Conservation (phyloP, 2,888 invertebrate species). For the Caenorhabditis parvicauda region DNA sequence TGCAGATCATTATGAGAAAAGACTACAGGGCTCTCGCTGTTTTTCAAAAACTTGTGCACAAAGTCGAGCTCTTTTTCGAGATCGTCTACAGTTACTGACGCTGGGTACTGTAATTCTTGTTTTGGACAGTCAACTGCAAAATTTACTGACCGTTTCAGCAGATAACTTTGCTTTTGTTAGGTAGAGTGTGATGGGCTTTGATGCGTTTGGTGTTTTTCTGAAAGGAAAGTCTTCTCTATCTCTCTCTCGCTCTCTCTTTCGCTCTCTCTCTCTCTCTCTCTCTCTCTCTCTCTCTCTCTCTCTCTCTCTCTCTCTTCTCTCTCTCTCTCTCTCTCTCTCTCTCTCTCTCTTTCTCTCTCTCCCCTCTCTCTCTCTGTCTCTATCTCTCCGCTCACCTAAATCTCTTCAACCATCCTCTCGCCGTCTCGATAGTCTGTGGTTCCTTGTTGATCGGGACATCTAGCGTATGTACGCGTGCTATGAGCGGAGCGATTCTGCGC, state of each 20-base stretch:
- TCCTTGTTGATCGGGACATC: constrained; percentile 87
- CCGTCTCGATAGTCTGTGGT: constrained; percentile 88
- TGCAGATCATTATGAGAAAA: constrained; percentile 64
- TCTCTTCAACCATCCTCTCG: constrained; percentile 68
- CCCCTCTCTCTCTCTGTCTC: background rate
- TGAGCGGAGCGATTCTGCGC: constrained; percentile 77
- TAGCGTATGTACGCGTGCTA: constrained; percentile 87
- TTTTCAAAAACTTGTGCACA: constrained; percentile 37
- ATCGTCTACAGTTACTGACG: constrained; percentile 30
- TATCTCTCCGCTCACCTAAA: constrained; percentile 12
- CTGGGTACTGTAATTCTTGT: constrained; percentile 34
- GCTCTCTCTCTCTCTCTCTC: no score
- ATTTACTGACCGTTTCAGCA: constrained; percentile 14
- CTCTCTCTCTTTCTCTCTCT: no score
- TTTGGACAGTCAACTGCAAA: background rate
- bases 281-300: no score
- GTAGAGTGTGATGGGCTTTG: constrained; percentile 30
- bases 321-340: no score
- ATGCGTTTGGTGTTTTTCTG: constrained; percentile 25
- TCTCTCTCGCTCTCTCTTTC: no score
- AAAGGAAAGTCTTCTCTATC: no score
- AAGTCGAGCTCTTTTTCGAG: constrained; percentile 43
- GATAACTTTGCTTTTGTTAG: constrained; percentile 26
- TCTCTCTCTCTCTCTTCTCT: no score
- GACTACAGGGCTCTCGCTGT: constrained; percentile 70